Conservation (phyloP, 2,113 vertebrate species). For the Sterna hirundo region DNA sequence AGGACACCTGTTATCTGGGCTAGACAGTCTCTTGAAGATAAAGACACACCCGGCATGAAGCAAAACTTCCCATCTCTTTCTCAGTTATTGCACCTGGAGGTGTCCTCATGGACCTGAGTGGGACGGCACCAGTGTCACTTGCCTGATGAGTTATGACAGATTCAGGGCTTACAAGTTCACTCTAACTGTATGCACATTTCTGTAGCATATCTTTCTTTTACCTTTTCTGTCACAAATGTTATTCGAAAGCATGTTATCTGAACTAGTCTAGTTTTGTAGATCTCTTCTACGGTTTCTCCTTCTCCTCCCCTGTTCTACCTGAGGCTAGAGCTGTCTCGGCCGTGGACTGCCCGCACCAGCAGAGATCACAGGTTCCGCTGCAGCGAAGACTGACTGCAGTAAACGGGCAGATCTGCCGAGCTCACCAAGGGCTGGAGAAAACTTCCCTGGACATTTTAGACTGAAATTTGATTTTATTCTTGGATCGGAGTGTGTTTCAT, state of each 20-base stretch:
- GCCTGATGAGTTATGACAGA: background rate
- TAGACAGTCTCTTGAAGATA: background rate
- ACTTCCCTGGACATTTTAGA: background rate
- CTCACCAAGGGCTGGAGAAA: background rate
- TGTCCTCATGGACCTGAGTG: background rate
- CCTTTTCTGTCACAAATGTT: background rate
- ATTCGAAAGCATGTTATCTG: background rate
- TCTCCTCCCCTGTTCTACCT: background rate
- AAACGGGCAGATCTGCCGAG: fast-evolving
- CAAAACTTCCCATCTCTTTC: background rate
- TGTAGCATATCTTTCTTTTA: background rate
- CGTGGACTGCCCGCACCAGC: background rate
- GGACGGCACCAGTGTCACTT: background rate
- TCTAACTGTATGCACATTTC: background rate
- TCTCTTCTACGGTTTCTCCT: background rate
- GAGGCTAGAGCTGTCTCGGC: background rate
- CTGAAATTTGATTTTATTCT: background rate
- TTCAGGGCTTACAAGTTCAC: background rate
- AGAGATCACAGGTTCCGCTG: background rate
- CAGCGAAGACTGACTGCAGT: background rate
- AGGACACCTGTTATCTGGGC: background rate
- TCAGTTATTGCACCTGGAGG: background rate
- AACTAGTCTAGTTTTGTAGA: background rate
- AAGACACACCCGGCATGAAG: background rate
- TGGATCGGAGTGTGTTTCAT: background rate